Base-by-base conservation (phyloP, 2,797 vertebrate genomes). In the Lophura swinhoii region DNA sequence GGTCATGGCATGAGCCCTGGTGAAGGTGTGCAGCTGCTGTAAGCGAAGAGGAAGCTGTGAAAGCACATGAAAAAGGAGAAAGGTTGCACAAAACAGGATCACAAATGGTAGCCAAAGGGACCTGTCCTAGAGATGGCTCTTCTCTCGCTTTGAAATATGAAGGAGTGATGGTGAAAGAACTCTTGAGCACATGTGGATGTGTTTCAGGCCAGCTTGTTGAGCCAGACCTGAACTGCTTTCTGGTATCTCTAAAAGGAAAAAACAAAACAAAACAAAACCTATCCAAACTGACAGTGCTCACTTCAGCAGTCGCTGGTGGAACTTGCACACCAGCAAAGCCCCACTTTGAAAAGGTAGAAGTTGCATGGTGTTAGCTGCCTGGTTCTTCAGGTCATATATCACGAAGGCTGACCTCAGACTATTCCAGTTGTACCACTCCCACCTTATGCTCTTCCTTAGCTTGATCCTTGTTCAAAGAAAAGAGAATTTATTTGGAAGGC, bases 381-480 rank as follows among this genome's bases (percentile, higher is more conserved):
- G 31, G 48, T 87, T 41, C 69, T 80, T 85, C 43, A 49, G n/a
- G 24, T 62, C 28, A 14, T 4, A 3, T 1, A 67, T 37, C 24
- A 17, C 14, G 41, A 64, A 74, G 37, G 6, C 5, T 14, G 55
- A 55, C 35, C 43, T 64, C 11, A 15, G n/a, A 37, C 84, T 73
- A 41, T 68, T 81, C 51, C 79, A 33, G 39, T 64, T 70, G 31
- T 44, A 35, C 37, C 5, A 3, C 43, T 92, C 14, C 39, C 63
- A 60, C 91, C 85, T 90, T 60, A 51, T 1, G 3, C 20, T 88
- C 16, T 86, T 92, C n/a, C 17, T 82, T 37, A 70, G 56, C 39
- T 20, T 81, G 79, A 92, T 43, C 56, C 37, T 67, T 76, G 72
- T 37, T 84, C 67, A 92, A 84, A 89, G 81, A 73, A 49, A 81